These are phyloP conservation scores for Agapornis canus DNA, from an alignment of 2,797 vertebrate genomes.

Conservation along the genomic window DNA sequence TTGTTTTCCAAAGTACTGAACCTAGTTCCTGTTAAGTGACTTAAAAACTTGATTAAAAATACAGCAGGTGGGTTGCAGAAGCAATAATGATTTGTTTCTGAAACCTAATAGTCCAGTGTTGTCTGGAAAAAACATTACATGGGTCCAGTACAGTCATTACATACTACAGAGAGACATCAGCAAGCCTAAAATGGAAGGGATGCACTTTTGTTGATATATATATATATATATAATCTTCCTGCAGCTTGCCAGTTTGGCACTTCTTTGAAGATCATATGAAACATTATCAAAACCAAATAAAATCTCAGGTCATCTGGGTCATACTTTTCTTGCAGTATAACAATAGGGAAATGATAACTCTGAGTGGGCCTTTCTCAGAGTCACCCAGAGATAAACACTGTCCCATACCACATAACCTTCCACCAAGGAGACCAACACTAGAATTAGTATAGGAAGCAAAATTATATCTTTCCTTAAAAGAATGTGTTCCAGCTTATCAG, in stretches of 20 bases:
- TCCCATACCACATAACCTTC: not conserved
- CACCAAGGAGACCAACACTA: not conserved
- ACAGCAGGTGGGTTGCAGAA: not conserved
- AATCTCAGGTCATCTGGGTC: not conserved
- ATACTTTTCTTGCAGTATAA: not conserved
- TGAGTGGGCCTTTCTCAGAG: not conserved
- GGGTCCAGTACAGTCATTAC: not conserved
- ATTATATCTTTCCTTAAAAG: constrained; percentile 22
- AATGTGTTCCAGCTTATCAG: constrained; percentile 20
- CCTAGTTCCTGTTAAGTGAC: not conserved
- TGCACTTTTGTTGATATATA: not conserved
- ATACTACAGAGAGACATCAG: not conserved
- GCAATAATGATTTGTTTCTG: not conserved
- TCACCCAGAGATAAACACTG: not conserved
- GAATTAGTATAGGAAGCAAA: constrained; percentile 12
- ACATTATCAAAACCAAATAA: not conserved
- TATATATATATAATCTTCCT: not conserved
- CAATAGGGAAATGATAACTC: not conserved
- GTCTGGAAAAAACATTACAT: not conserved
- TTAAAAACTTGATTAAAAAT: not conserved
- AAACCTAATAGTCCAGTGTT: not conserved
- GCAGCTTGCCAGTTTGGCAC: not conserved
- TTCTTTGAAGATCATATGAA: not conserved
- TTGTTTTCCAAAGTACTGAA: not conserved
- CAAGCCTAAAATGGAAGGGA: not conserved